Percentiles rank a stretch among this genome's conserved stretches.
Evolutionary conservation across 2,797 vertebrate genomes (phyloP).

Genomic region (Pachyuromys duprasi): DNA sequence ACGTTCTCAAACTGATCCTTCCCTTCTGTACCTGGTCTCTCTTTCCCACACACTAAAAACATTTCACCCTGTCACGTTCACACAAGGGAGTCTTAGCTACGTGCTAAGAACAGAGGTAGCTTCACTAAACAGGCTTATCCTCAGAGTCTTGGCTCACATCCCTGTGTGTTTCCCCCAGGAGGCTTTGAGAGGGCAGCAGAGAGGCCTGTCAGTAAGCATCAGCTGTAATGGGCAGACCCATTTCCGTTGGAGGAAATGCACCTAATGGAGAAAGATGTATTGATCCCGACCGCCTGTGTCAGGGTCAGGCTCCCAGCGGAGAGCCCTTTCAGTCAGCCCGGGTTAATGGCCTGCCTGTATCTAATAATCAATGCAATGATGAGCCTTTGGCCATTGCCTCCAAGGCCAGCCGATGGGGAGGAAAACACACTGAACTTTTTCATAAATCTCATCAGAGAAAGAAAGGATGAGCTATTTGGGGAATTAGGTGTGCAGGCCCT

Average conservation of each 20-base stretch:
- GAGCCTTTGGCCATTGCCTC: not conserved
- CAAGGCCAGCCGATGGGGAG: not conserved
- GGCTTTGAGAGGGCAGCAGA: constrained; percentile 8
- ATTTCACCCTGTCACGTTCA: not conserved
- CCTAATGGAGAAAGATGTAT: constrained; percentile 78
- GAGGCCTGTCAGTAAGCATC: constrained; percentile 77
- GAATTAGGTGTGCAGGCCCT: not conserved
- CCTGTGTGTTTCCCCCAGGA: constrained; percentile 55
- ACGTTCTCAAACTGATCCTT: not conserved
- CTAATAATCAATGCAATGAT: constrained; percentile 9
- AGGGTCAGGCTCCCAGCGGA: constrained; percentile 57
- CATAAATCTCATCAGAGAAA: constrained; percentile 20
- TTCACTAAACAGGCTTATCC: not conserved
- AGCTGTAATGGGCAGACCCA: constrained; percentile 75
- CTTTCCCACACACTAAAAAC: not conserved
- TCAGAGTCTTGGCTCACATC: not conserved
- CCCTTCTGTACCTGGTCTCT: not conserved
- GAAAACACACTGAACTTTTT: not conserved
- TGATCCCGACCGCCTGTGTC: constrained; percentile 70
- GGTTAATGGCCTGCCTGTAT: constrained; percentile 64
- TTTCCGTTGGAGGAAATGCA: constrained; percentile 84
- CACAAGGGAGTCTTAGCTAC: not conserved
- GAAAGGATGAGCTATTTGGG: not conserved
- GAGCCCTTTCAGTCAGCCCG: constrained; percentile 14
- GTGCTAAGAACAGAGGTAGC: not conserved